Percentiles rank a stretch among this genome's conserved stretches.
Evolutionary conservation across 2,797 vertebrate genomes (phyloP).

Genomic region (Rhyacichthys aspro): DNA sequence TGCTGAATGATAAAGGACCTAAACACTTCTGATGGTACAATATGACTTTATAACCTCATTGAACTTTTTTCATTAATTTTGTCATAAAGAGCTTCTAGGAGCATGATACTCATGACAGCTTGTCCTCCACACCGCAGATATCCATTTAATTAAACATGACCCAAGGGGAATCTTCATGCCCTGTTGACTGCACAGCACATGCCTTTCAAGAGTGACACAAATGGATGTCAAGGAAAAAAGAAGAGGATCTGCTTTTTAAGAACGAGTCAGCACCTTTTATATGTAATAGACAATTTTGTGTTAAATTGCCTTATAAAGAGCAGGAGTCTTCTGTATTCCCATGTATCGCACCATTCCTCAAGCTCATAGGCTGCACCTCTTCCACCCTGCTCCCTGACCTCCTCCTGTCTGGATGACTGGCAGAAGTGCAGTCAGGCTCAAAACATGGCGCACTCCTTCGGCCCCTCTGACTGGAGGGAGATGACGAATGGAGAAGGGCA

Average conservation of each 20-base stretch:
- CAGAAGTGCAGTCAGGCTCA: conserved; percentile 38
- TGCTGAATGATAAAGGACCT: conserved; percentile 56
- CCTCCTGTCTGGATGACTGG: conserved; percentile 78
- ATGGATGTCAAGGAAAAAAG: conserved; percentile 10
- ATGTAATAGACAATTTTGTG: too few species aligned
- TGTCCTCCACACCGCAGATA: conserved; percentile 50
- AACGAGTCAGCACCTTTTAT: neutral
- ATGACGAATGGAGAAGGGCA: conserved; percentile 85
- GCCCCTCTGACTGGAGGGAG: conserved; percentile 75
- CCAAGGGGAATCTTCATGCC: conserved; percentile 63
- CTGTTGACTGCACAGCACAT: conserved; percentile 45
- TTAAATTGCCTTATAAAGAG: too few species aligned
- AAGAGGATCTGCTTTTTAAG: conserved; percentile 6
- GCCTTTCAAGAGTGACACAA: conserved; percentile 21
- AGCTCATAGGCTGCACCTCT: conserved; percentile 11
- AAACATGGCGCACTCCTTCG: conserved; percentile 86
- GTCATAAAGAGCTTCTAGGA: conserved; percentile 12
- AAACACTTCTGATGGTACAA: neutral
- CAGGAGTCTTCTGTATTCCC: neutral
- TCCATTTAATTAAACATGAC: conserved; percentile 74
- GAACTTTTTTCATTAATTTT: too few species aligned
- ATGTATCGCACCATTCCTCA: neutral
- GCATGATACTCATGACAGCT: conserved; percentile 26
- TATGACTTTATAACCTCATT: neutral
- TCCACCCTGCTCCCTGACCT: conserved; percentile 32